phyloP scores from a whole-genome alignment of 2,888 invertebrate species.

The Girardia tigrina region DNA sequence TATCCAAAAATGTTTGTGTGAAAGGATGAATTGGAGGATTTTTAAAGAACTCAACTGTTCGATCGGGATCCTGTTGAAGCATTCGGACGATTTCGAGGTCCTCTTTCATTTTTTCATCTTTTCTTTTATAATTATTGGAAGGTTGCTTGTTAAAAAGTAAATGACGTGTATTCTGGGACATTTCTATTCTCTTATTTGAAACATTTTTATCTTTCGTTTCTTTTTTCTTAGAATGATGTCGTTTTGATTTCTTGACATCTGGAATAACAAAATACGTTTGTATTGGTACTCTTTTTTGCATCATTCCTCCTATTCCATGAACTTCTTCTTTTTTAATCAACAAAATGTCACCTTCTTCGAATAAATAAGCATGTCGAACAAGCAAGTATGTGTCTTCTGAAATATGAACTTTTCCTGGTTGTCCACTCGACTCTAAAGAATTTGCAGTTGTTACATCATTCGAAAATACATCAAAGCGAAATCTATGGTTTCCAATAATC shows the following conservation, averaged over 20 bases:
- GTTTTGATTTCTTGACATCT: background rate
- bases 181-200: background rate
- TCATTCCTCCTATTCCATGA: background rate
- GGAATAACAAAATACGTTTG: background rate
- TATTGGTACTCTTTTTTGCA: background rate
- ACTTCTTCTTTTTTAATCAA: background rate
- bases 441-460: constrained; percentile 88
- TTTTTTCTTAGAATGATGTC: background rate
- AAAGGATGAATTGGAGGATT: background rate
- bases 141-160: too few species aligned
- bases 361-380: background rate
- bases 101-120: background rate
- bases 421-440: constrained; percentile 80
- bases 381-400: constrained; percentile 66
- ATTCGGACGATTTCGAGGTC: constrained; percentile 2
- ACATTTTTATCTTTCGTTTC: background rate
- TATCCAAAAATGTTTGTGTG: background rate
- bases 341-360: background rate
- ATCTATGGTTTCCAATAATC: constrained; percentile 78
- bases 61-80: constrained; percentile 26
- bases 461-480: constrained; percentile 96
- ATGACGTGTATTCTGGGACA: too few species aligned
- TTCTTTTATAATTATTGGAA: too few species aligned
- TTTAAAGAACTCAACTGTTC: constrained; percentile 24
- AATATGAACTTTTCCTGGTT: constrained; percentile 60